A percentile compares a stretch with the other conserved stretches of the same genome.
phyloP scores from a whole-genome alignment of 2,888 invertebrate species.

The Plusia festucae region DNA sequence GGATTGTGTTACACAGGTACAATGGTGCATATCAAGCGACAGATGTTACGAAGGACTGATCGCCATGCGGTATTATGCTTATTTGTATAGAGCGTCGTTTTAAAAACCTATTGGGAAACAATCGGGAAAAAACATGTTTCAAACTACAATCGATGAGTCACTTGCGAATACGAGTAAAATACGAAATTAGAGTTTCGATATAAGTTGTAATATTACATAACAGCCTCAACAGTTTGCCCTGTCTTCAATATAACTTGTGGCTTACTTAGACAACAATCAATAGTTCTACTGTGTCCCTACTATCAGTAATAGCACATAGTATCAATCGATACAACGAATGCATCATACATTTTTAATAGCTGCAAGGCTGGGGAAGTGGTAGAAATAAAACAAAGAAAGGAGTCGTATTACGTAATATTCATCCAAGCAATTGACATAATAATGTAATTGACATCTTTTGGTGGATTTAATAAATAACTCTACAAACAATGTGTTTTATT shows the following conservation, averaged over 20 bases:
- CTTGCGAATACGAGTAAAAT: too few species aligned
- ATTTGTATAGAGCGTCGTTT: background rate
- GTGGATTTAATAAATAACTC: background rate
- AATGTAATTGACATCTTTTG: too few species aligned
- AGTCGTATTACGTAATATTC: background rate
- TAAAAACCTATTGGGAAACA: too few species aligned
- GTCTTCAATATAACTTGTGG: background rate
- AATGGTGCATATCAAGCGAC: background rate
- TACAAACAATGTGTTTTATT: background rate
- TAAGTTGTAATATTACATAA: background rate
- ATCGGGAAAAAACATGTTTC: too few species aligned
- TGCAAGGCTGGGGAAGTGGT: background rate
- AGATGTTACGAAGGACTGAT: background rate
- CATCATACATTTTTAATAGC: background rate
- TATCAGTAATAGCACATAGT: background rate
- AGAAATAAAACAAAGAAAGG: background rate
- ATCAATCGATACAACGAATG: slow-evolving; percentile 1
- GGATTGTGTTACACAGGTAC: background rate
- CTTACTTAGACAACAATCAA: background rate
- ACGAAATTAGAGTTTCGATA: too few species aligned
- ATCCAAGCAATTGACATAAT: too few species aligned
- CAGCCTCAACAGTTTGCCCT: background rate
- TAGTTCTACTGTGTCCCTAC: background rate
- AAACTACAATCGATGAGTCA: too few species aligned
- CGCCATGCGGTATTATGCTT: background rate